phyloP scores from a whole-genome alignment of 2,113 vertebrate species.

The Butorides virescens region DNA sequence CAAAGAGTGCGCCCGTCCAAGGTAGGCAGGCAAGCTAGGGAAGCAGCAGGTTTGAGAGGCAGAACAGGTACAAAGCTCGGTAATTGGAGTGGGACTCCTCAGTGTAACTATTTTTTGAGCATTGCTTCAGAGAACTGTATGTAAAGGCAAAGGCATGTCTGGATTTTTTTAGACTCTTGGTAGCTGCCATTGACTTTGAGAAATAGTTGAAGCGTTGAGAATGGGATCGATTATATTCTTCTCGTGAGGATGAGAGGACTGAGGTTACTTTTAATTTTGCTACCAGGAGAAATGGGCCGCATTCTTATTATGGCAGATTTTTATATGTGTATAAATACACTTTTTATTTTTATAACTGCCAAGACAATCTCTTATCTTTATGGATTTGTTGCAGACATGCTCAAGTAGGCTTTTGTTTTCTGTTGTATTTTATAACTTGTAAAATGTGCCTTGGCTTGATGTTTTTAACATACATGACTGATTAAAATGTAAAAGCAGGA shows the following conservation, averaged over 20 bases:
- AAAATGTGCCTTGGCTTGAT: constrained; percentile 1
- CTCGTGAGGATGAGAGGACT: neutral
- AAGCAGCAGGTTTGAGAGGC: fast-evolving
- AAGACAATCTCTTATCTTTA: constrained; percentile 27
- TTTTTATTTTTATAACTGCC: constrained; percentile 7
- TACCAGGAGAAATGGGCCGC: neutral
- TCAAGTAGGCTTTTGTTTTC: constrained; percentile 21
- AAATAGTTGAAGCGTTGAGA: neutral
- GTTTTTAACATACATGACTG: neutral
- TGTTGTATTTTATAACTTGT: constrained; percentile 30
- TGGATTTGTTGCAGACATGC: constrained; percentile 13
- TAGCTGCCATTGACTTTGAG: neutral
- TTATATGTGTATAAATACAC: neutral
- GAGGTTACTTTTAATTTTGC: neutral
- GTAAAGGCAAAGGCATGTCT: neutral
- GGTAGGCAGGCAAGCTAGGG: neutral
- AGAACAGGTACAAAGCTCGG: neutral
- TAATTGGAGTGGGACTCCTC: neutral
- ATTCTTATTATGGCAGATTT: neutral
- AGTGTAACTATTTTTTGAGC: neutral
- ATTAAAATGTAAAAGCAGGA: constrained; percentile 23
- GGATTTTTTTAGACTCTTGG: fast-evolving
- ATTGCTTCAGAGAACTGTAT: neutral
- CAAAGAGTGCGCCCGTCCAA: too few species aligned
- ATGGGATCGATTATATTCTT: neutral